Base-by-base conservation (phyloP, 2,113 vertebrate species). In the Microcebus murinus region DNA sequence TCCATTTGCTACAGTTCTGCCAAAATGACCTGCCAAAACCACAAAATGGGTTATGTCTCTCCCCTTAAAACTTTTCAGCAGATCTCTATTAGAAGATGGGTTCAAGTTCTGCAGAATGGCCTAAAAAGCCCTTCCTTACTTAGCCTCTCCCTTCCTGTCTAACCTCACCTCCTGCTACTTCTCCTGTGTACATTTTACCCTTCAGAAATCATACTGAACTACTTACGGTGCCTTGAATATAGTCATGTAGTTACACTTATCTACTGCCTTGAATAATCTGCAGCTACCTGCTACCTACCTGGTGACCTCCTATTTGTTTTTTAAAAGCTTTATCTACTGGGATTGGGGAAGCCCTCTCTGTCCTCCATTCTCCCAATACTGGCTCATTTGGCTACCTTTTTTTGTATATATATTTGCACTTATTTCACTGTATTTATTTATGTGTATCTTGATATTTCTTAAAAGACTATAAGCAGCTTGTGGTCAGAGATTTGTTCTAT, bases 121-220 rank as follows among this genome's bases (percentile, higher is more conserved):
- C n/a, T 70, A 31, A 29, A 76, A 55, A 73, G 39, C 31, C 31
- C 52, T 52, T 77, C 61, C 36, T 65, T 29, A 61, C 15, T n/a
- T 14, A 68, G 70, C 31, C 36, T 65, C 70, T 91, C 55, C 63
- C 48, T 84, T 71, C 55, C 34, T n/a, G 50, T 42, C 42, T 63
- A 59, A 48, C 20, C 59, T 88, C 2, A 61, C 73, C 73, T 61
- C n/a, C 86, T 63, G 7, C 21, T 65, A 67, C 39, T 81, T n/a
- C 25, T 48, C 57, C 81, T 90, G 8, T 31, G 18, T 18, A 91
- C 42, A 52, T 48, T 74, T 27, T 68, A 61, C 21, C 48, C 79
- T 92, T 92, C 57, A 70, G 92, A 97, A 90, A 82, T 39, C 80
- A 94, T 68, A 74, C 65, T n/a, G 65, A 89, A 15, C 59, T 55